phyloP scores from a whole-genome alignment of 2,797 vertebrate genomes.

The Sciaenops ocellatus region DNA sequence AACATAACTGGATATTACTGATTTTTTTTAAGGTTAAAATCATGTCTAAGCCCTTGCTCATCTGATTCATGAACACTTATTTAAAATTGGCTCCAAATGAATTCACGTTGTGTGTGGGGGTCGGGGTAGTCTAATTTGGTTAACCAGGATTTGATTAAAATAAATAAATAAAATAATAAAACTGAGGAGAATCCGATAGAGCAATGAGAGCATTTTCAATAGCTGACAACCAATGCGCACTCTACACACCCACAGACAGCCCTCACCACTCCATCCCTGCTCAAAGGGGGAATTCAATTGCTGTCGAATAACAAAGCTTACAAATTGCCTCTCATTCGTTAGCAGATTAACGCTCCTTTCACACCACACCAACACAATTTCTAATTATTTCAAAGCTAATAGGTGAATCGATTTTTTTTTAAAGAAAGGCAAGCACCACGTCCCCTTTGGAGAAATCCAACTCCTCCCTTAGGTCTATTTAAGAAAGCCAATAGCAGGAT shows the following conservation, averaged over 20 bases:
- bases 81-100: constrained; percentile 56
- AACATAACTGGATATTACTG: constrained; percentile 30
- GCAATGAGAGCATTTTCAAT: constrained; percentile 70
- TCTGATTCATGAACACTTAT: constrained; percentile 56
- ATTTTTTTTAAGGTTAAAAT: constrained; percentile 40
- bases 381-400: constrained; percentile 82
- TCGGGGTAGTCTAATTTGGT: constrained; percentile 58
- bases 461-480: constrained; percentile 75
- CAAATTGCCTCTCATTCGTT: constrained; percentile 74
- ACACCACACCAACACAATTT: constrained; percentile 67
- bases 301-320: constrained; percentile 72
- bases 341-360: constrained; percentile 74
- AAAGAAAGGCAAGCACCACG: constrained; percentile 18
- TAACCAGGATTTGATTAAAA: constrained; percentile 65
- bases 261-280: constrained; percentile 62
- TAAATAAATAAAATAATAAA: constrained; percentile 19
- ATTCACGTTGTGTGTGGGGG: constrained; percentile 39
- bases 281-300: constrained; percentile 69
- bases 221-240: constrained; percentile 71
- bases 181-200: constrained; percentile 70
- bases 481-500: constrained; percentile 30
- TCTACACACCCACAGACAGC: constrained; percentile 77
- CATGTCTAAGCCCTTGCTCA: constrained; percentile 32
- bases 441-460: constrained; percentile 64
- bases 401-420: constrained; percentile 70